Conservation (phyloP, 2,797 vertebrate genomes). For the Otolemur crassicaudatus region DNA sequence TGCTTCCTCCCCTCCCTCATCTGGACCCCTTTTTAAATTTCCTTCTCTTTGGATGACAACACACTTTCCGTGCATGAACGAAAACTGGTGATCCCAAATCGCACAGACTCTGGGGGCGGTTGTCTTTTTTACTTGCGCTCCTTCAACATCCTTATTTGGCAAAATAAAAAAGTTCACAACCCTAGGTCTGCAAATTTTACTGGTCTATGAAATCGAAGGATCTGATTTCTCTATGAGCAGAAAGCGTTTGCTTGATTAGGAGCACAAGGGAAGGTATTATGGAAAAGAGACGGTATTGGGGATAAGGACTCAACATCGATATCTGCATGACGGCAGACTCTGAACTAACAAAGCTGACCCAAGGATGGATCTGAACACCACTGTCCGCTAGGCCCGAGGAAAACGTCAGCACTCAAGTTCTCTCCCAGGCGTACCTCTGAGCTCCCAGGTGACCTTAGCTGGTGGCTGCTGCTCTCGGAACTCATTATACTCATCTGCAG, state of each 20-base stretch:
- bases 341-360: rapidly evolving
- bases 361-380: background rate
- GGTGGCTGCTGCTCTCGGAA: background rate
- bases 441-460: background rate
- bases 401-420: background rate
- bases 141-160: background rate
- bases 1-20: background rate
- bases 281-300: background rate
- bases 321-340: background rate
- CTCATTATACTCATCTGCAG: background rate
- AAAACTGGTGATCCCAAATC: background rate
- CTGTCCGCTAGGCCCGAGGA: rapidly evolving
- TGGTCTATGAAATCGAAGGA: slow-evolving; percentile 51
- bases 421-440: background rate
- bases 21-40: background rate
- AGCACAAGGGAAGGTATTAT: background rate
- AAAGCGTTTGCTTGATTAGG: background rate
- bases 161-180: slow-evolving; percentile 46
- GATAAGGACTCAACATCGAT: background rate
- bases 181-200: slow-evolving; percentile 38
- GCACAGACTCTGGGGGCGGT: rapidly evolving
- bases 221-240: slow-evolving; percentile 7
- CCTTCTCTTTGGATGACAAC: background rate
- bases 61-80: rapidly evolving
- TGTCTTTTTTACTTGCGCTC: background rate